Conservation (phyloP, 2,797 vertebrate genomes). For the Periparus ater region DNA sequence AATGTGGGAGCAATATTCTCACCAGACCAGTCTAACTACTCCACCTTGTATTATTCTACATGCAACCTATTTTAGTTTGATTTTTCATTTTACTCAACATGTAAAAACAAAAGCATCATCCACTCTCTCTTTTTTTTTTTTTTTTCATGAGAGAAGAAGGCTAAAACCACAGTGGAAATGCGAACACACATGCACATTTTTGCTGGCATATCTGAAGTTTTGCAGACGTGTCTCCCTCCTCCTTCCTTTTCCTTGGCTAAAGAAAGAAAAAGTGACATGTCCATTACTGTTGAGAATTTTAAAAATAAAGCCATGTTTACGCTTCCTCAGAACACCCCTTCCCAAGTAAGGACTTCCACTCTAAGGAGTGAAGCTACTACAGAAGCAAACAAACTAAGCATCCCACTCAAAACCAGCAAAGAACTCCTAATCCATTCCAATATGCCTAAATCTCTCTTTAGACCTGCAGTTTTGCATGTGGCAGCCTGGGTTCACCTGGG, state of each 20-base stretch:
- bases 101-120: background rate
- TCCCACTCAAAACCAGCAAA: background rate
- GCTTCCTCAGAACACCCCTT: background rate
- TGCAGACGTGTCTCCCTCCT: background rate
- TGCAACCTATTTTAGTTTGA: background rate
- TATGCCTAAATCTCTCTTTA: background rate
- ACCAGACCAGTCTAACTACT: background rate
- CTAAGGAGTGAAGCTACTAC: background rate
- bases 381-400: background rate
- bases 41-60: background rate
- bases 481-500: rapidly evolving
- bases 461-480: background rate
- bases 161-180: background rate
- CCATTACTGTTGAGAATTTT: background rate
- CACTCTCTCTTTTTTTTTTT: background rate
- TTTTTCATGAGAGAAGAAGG: background rate
- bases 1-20: background rate
- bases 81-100: background rate
- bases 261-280: background rate
- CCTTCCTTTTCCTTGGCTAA: background rate
- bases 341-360: background rate
- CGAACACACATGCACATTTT: background rate
- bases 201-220: background rate
- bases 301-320: background rate
- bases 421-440: background rate